Evolutionary conservation across 2,113 vertebrate genomes (phyloP), one percentile per base, ranked within the genome.

Genomic region (Erythrolamprus reginae): DNA sequence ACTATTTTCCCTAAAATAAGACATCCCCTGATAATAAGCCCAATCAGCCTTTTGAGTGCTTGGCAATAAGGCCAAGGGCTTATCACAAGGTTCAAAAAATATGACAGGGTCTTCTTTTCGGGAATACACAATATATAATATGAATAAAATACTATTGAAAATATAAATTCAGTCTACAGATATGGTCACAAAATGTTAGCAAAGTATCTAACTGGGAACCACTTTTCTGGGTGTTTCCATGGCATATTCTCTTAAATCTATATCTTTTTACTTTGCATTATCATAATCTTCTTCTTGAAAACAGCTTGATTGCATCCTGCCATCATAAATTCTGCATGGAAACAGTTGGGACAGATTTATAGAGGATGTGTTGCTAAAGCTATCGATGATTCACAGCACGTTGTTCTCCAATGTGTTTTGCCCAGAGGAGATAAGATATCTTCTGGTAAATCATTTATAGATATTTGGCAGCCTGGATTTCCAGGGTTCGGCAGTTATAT

Each of bases 401-500:
- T 94, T 95, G 92, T 58, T 92, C 93, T 93, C 94, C 93, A 92
- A 92, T 93, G 93, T 94, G 93, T 96, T 96, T 96, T 94, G 93
- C 93, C 90, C 92, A 95, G 90, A 91, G 89, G 84, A 94, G 92
- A 95, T 92, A 95, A 96, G 92, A 94, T 96, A 96, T 88, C 90
- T 87, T 87, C 92, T 90, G 87, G 95, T 95, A 95, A 94, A 96
- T 96, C 94, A 96, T 96, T 96, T 95, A 96, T 94, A 96, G 94
- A 47, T 90, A 92, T 58, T 95, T 96, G 95, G 94, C 94, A 94
- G 92, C 90, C 92, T 93, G n/a, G 1, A 12, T 93, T 93, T 94
- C 92, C 0, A 0, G 86, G 61, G 94, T 90, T 90, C 89, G 93
- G 85, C 88, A 28, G 91, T 93, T 92, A 93, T 93, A 95, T 89